Percentiles rank a stretch among this genome's conserved stretches.
Evolutionary conservation across 2,113 vertebrate species (phyloP).

Genomic region (Poecile atricapillus): DNA sequence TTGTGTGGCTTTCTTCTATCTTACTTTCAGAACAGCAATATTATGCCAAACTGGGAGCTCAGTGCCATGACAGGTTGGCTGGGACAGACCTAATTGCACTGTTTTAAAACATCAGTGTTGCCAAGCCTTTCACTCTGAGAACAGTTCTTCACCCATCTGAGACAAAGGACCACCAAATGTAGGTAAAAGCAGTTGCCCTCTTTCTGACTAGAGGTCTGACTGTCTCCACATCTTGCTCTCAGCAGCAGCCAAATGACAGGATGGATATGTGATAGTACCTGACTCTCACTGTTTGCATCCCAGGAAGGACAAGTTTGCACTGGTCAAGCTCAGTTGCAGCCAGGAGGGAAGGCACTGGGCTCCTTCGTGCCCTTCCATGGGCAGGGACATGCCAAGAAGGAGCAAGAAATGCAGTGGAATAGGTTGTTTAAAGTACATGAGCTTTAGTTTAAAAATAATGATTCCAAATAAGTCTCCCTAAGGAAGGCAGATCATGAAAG

Average conservation of each 20-base stretch:
- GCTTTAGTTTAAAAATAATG: background rate
- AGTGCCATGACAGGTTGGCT: background rate
- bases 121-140: background rate
- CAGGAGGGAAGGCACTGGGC: background rate
- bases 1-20: slow-evolving; percentile 13
- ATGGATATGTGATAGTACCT: background rate
- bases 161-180: background rate
- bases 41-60: slow-evolving; percentile 18
- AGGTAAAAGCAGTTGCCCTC: background rate
- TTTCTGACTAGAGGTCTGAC: background rate
- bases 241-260: rapidly evolving
- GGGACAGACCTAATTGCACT: background rate
- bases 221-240: background rate
- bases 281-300: rapidly evolving
- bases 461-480: background rate
- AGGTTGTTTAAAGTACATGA: background rate
- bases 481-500: background rate
- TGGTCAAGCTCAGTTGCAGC: background rate
- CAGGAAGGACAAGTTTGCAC: background rate
- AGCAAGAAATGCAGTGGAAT: background rate
- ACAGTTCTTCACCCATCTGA: rapidly evolving
- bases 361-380: rapidly evolving
- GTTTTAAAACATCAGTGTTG: background rate
- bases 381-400: rapidly evolving
- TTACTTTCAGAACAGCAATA: background rate